phyloP scores from a whole-genome alignment of 2,888 invertebrate genomes.

The Hesperia comma region DNA sequence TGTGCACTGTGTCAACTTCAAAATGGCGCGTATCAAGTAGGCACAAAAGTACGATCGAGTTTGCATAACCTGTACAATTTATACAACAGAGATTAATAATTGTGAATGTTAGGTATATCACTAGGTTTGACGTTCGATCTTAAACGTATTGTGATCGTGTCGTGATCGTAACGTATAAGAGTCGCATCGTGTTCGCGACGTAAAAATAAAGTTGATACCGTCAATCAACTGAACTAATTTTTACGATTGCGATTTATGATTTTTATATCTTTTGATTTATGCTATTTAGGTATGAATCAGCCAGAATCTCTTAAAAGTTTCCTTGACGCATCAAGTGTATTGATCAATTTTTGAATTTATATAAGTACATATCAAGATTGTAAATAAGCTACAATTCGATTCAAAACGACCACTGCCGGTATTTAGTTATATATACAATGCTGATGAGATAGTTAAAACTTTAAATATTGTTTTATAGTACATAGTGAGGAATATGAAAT shows the following conservation, averaged over 20 bases:
- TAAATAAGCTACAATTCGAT: constrained; percentile 11
- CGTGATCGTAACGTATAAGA: neutral
- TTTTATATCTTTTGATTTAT: neutral
- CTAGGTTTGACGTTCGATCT: neutral
- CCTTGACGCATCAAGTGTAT: constrained; percentile 1
- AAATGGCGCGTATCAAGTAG: too few species aligned
- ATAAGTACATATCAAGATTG: constrained; percentile 12
- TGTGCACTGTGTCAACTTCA: too few species aligned
- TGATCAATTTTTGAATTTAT: constrained; percentile 19
- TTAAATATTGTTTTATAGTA: neutral
- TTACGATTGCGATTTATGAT: neutral
- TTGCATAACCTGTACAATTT: neutral
- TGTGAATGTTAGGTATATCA: neutral
- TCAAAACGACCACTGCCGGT: neutral
- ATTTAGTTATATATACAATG: neutral
- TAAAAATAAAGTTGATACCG: too few species aligned
- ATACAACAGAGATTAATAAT: neutral
- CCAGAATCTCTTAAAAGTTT: constrained; percentile 5
- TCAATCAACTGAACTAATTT: neutral
- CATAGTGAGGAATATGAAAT: too few species aligned
- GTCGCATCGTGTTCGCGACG: too few species aligned
- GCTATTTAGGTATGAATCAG: neutral
- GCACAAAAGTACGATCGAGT: neutral
- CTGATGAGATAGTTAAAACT: neutral
- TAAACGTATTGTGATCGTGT: neutral